These are phyloP conservation scores for Protonibea diacanthus DNA, from an alignment of 2,797 vertebrate genomes.

Conservation along the genomic window DNA sequence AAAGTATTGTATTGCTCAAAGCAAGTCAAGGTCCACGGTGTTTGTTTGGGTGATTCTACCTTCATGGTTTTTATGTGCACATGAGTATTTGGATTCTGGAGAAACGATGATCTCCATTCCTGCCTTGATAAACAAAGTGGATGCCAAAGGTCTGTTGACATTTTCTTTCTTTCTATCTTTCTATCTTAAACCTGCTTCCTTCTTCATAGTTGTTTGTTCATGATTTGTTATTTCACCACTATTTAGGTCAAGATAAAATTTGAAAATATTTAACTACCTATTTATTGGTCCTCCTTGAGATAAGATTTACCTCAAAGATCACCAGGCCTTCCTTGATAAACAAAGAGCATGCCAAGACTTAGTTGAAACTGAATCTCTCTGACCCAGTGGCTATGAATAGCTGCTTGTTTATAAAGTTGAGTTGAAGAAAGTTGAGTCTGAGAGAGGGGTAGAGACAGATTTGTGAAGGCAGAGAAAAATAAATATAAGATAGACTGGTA, in stretches of 20 bases:
- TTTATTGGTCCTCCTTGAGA: neutral
- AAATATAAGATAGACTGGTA: neutral
- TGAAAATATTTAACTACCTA: neutral
- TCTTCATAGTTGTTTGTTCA: neutral
- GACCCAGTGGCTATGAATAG: slow-evolving; percentile 73
- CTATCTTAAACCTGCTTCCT: neutral
- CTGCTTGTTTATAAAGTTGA: slow-evolving; percentile 52
- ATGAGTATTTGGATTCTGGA: neutral
- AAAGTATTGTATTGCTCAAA: too few species aligned
- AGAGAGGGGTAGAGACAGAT: neutral
- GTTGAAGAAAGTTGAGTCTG: slow-evolving; percentile 13
- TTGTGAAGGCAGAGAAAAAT: neutral
- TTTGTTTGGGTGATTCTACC: neutral
- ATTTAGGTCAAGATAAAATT: neutral
- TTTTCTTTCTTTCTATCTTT: too few species aligned
- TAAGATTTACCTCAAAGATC: neutral
- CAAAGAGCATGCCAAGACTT: slow-evolving; percentile 10
- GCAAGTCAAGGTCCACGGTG: neutral
- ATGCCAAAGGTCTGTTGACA: neutral
- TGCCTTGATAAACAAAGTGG: neutral
- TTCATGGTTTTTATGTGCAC: neutral
- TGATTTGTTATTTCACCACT: neutral
- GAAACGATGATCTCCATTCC: neutral
- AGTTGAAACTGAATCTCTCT: slow-evolving; percentile 62
- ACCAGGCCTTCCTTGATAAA: neutral